phyloP scores from a whole-genome alignment of 2,113 vertebrate species.

The Ictidomys tridecemlineatus region DNA sequence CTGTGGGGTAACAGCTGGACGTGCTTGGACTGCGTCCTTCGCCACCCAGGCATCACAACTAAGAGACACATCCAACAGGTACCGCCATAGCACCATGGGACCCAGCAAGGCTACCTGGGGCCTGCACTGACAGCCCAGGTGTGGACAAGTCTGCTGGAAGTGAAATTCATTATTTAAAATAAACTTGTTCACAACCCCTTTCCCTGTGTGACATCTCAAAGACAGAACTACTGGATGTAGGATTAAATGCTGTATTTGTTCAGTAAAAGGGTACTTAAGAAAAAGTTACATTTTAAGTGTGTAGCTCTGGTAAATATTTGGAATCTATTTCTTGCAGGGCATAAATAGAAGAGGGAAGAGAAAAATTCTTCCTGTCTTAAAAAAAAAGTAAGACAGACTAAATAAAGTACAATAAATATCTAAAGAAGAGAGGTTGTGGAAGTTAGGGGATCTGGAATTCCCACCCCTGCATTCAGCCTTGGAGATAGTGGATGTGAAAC shows the following conservation, averaged over 20 bases:
- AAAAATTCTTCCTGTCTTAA: background rate
- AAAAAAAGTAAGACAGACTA: background rate
- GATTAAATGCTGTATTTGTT: background rate
- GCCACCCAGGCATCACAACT: background rate
- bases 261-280: background rate
- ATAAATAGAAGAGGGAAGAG: background rate
- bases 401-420: background rate
- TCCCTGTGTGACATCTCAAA: background rate
- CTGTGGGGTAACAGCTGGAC: background rate
- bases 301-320: conserved; percentile 16
- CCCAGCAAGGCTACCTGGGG: background rate
- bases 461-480: background rate
- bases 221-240: background rate
- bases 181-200: background rate
- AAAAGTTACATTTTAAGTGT: background rate
- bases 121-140: background rate
- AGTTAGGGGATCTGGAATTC: background rate
- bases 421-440: background rate
- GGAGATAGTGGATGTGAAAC: background rate
- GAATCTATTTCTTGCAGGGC: background rate
- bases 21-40: background rate
- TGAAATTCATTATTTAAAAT: background rate
- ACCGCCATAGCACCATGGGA: fast-evolving
- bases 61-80: background rate
- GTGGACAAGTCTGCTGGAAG: background rate